These are phyloP conservation scores for Chymomyza amoena DNA, from an alignment of 2,888 invertebrate species.

Conservation along the genomic window DNA sequence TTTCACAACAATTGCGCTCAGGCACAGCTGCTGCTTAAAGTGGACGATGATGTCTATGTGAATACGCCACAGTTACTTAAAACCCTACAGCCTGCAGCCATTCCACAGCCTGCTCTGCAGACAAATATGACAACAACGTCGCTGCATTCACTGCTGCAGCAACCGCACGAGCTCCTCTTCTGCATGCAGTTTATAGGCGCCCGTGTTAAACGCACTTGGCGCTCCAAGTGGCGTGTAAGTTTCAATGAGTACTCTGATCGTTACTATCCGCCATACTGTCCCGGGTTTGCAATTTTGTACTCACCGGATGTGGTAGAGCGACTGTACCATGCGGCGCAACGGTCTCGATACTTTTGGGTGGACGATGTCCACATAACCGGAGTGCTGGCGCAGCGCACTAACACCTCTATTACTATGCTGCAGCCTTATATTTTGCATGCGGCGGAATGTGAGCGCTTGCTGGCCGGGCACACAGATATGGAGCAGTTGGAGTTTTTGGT, in stretches of 20 bases:
- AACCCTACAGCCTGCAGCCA: constrained; percentile 74
- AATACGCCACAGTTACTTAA: constrained; percentile 83
- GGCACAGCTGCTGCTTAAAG: constrained; percentile 85
- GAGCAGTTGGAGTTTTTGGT: constrained; percentile 74
- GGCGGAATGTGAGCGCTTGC: constrained; percentile 50
- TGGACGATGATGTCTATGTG: constrained; percentile 89
- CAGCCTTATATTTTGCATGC: constrained; percentile 61
- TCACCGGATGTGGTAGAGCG: constrained; percentile 82
- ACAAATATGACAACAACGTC: constrained; percentile 30
- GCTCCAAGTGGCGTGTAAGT: constrained; percentile 89
- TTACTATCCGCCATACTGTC: constrained; percentile 87
- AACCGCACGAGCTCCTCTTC: constrained; percentile 81
- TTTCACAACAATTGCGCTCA: constrained; percentile 84
- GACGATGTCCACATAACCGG: constrained; percentile 91
- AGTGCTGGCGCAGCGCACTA: constrained; percentile 80
- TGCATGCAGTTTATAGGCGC: constrained; percentile 81
- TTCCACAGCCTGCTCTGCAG: constrained; percentile 20
- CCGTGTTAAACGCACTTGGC: constrained; percentile 82
- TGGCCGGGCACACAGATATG: constrained; percentile 61
- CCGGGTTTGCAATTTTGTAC: constrained; percentile 85
- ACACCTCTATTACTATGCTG: constrained; percentile 79
- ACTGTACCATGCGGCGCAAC: constrained; percentile 82
- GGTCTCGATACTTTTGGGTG: constrained; percentile 87
- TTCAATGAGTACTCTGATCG: constrained; percentile 82
- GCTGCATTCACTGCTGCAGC: constrained; percentile 39